Percentiles rank a stretch among this genome's conserved stretches.
Conservation (phyloP, 2,797 vertebrate species). For the Loriculus beryllinus region DNA sequence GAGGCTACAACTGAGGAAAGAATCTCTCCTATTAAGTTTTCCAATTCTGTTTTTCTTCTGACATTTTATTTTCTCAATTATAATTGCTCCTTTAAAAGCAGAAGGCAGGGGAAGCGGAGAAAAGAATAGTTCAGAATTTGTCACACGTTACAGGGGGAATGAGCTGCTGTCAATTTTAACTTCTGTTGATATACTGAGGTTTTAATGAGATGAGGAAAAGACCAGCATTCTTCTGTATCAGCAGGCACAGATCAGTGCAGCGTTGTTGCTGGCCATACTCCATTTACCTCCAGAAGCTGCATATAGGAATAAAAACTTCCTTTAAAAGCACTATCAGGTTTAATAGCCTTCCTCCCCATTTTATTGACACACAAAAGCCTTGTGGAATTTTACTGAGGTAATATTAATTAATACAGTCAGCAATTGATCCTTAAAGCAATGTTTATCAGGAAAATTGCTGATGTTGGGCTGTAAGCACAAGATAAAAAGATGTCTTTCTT, state of each 20-base stretch:
- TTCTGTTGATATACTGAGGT: background rate
- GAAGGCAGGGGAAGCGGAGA: background rate
- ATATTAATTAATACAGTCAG: background rate
- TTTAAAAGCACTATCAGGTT: background rate
- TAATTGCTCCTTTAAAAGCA: background rate
- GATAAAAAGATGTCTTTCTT: background rate
- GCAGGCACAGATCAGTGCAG: background rate
- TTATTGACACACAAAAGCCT: background rate
- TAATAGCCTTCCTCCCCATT: background rate
- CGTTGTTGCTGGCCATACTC: background rate
- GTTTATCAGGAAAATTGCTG: background rate
- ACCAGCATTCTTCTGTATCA: background rate
- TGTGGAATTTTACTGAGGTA: background rate
- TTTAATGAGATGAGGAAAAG: background rate
- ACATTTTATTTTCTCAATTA: background rate
- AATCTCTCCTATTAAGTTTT: background rate
- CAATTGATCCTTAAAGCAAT: background rate
- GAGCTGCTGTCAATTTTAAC: background rate
- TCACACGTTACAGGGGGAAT: background rate
- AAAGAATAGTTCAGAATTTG: background rate
- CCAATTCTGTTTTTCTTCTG: background rate
- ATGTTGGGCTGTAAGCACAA: background rate
- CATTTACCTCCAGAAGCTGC: background rate
- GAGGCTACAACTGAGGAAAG: background rate
- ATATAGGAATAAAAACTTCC: background rate